Conservation (phyloP, 1,140 invertebrate genomes). For the Formica selysi region DNA sequence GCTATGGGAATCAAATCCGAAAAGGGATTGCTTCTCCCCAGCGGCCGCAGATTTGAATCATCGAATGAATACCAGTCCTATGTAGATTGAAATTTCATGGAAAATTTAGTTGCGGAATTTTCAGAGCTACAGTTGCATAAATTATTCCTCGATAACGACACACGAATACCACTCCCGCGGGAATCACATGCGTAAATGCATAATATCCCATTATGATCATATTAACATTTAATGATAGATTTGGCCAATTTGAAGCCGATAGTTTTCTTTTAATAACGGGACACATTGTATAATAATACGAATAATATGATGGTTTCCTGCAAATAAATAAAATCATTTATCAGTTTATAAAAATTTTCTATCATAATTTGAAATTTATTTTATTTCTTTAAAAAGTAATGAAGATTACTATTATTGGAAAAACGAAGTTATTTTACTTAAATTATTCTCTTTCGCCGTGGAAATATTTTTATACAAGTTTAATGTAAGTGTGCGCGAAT, state of each 20-base stretch:
- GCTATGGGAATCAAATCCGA: neutral
- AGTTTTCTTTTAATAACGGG: neutral
- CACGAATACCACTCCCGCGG: neutral
- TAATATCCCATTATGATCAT: neutral
- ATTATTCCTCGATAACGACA: constrained; percentile 9
- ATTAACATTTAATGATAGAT: neutral
- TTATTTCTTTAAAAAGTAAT: constrained; percentile 5
- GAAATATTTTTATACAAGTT: constrained; percentile 36
- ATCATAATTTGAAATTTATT: neutral
- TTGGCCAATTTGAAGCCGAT: neutral
- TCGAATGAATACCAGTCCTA: neutral
- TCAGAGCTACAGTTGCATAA: neutral
- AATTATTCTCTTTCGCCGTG: neutral
- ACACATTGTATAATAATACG: too few relatives aligned
- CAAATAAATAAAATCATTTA: neutral
- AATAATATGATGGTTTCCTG: too few relatives aligned
- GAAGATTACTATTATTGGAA: neutral
- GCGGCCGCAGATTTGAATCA: neutral
- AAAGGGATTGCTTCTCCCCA: neutral
- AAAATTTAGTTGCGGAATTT: constrained; percentile 32
- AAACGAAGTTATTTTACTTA: constrained; percentile 10
- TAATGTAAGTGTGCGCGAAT: constrained; percentile 8
- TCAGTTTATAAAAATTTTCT: constrained; percentile 9
- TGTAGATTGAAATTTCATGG: constrained; percentile 35
- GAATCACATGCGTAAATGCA: neutral